Evolutionary conservation across 2,888 invertebrate genomes (phyloP), one percentile per base, ranked within the genome.

Genomic region (Drosophila siamana): DNA sequence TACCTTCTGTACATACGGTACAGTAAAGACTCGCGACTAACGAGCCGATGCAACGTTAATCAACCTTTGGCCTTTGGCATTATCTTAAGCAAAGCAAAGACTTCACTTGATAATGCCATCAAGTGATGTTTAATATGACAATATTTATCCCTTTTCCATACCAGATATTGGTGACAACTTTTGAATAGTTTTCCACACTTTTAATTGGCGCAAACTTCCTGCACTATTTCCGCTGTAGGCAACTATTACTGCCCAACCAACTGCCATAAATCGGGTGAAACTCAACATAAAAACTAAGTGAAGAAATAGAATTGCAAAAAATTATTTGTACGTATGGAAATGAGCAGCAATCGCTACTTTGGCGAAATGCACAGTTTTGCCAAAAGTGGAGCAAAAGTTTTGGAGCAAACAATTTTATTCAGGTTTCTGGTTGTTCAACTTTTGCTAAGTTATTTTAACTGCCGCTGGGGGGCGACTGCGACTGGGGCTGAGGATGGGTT

Each of bases 391-490:
- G 22, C 30, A 16, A 48, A 64, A n/a, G n/a, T n/a, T 56, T 44
- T 52, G 22, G 16, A n/a, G 11, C 48, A 33, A 9, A 48, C 9
- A 30, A 5, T 24, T 47, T 48, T 50, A 60, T 41, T 55, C 44
- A 51, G 30, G 11, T 36, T 60, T 48, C 22, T 48, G 64, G 59
- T 43, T 57, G 15, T 55, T 56, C 38, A 57, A 30, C 36, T 64
- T 43, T 55, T 38, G 7, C 38, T 16, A 4, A 56, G 48, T 30
- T 26, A 15, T 11, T 66, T 72, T 65, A 56, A 60, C 22, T 47
- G 72, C 40, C 48, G n/a, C 60, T 30, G 30, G 52, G 47, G 15
- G 36, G 22, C 22, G 15, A 4, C 11, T 30, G 30, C n/a, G n/a
- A n/a, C n/a, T n/a, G n/a, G n/a, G 11, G 38, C 11, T 13, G 15